These are phyloP conservation scores for Danio kyathit DNA, from an alignment of 2,797 vertebrate genomes.

Conservation along the genomic window DNA sequence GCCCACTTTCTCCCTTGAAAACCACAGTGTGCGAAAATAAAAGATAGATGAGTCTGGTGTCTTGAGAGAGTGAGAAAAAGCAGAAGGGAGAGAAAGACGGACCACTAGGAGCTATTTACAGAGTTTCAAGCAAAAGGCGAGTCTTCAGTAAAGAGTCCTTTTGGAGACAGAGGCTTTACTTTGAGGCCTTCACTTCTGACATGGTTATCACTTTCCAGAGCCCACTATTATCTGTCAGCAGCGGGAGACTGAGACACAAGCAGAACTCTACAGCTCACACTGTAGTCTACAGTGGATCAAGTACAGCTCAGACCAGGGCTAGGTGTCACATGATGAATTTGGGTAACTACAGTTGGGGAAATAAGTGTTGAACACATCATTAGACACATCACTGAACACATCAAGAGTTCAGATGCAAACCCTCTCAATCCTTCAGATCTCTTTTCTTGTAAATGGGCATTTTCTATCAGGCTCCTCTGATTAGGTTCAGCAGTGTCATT, in stretches of 20 bases:
- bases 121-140: not conserved
- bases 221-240: not conserved
- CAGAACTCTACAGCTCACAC: not conserved
- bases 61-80: slow-evolving; percentile 18
- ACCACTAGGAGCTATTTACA: slow-evolving; percentile 22
- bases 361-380: too few species aligned
- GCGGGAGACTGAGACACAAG: not conserved
- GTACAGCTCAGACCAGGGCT: not conserved
- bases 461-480: too few species aligned
- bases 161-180: slow-evolving; percentile 15
- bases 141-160: slow-evolving; percentile 2
- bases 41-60: slow-evolving; percentile 10
- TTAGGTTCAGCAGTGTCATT: too few species aligned
- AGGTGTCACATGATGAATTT: not conserved
- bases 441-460: too few species aligned
- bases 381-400: too few species aligned
- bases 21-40: not conserved
- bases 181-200: slow-evolving; percentile 33
- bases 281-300: not conserved
- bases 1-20: not conserved
- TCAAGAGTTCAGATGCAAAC: too few species aligned
- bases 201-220: slow-evolving; percentile 10
- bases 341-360: not conserved
- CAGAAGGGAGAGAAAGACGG: not conserved
- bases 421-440: too few species aligned